Evolutionary conservation across 2,113 vertebrate species (phyloP), one percentile per base, ranked within the genome.

Genomic region (Spilogale gracilis): DNA sequence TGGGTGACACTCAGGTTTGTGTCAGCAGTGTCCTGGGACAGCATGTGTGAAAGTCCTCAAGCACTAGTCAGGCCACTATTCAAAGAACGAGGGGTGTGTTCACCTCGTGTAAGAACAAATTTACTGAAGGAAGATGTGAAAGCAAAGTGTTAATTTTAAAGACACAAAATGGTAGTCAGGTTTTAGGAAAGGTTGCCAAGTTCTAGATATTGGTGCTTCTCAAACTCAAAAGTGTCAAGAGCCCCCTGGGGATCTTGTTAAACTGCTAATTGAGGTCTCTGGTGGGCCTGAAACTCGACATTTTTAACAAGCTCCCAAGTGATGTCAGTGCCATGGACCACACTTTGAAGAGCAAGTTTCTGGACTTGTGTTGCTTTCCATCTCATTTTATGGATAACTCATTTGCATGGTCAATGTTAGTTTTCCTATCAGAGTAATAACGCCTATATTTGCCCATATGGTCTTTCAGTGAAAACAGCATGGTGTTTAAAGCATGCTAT

Each of bases 161-260:
- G 58, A 93, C 71, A 74, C 45, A 92, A 43, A 76, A 73, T 43
- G 65, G 52, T 71, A 18, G 81, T 76, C 87, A 61, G 74, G 50
- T 87, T 91, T 95, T 67, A 95, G 89, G 61, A 84, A 79, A 79
- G n/a, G 50, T 58, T 61, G 61, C 32, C 88, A 74, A 89, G 91
- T 86, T 95, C 91, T 91, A 96, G 85, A 56, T 43, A 30, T 14
- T 5, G 4, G 13, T 82, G 58, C 65, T 81, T 60, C 89, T 83
- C 52, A 63, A 54, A 65, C 25, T 81, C 23, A 5, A 32, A 97
- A 67, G 27, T 83, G 23, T 81, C 17, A 20, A 93, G 79, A 89
- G 87, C 76, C 60, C 73, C 52, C 93, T 21, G 27, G 80, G 83
- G 94, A 95, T 81, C 95, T 98, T 96, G 74, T 96, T 97, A 96